phyloP scores from a whole-genome alignment of 2,888 invertebrate genomes.

The Harmothoe impar region DNA sequence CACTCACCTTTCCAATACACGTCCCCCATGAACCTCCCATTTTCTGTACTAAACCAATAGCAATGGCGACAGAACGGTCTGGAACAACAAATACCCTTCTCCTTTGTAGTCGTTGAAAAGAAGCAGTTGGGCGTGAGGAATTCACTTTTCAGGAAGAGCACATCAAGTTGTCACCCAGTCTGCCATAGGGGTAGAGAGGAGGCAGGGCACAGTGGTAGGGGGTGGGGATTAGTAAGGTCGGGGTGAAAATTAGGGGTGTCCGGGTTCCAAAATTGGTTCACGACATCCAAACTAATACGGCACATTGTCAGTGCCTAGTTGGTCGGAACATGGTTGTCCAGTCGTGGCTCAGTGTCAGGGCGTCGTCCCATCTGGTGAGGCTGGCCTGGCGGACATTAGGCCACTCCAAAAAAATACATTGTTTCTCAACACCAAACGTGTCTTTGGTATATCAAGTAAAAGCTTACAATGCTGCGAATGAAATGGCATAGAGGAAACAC shows the following conservation, averaged over 20 bases:
- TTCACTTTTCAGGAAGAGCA: slow-evolving; percentile 20
- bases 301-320: slow-evolving; percentile 38
- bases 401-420: no score
- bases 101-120: slow-evolving; percentile 24
- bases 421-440: no score
- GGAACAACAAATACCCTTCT: slow-evolving; percentile 35
- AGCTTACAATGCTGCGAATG: no score
- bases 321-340: background rate
- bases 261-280: slow-evolving; percentile 1
- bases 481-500: no score
- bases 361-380: slow-evolving; percentile 42
- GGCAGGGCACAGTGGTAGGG: background rate
- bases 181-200: background rate
- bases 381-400: slow-evolving; percentile 13
- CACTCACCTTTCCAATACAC: background rate
- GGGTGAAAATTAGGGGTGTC: slow-evolving; percentile 49
- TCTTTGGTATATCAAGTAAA: no score
- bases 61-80: background rate
- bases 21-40: background rate
- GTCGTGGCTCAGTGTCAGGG: background rate
- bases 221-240: slow-evolving; percentile 38
- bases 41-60: background rate
- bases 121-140: slow-evolving; percentile 49
- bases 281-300: slow-evolving; percentile 54
- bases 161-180: slow-evolving; percentile 41